Conservation (phyloP, 1,140 invertebrate species). For the Nilaparvata lugens region DNA sequence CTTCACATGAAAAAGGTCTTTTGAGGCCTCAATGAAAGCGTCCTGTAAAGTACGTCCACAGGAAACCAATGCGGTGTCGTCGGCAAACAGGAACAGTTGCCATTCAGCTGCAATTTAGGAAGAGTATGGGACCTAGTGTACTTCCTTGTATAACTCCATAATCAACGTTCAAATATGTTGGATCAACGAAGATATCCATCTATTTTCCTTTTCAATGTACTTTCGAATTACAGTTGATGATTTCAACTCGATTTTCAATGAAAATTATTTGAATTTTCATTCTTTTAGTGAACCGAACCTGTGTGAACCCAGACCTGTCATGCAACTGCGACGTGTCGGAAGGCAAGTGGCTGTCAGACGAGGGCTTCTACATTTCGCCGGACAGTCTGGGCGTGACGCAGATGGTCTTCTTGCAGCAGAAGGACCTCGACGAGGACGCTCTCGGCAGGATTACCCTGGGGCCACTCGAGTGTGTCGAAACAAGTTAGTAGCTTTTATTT, state of each 20-base stretch:
- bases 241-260: not conserved
- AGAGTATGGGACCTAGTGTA: too few species aligned
- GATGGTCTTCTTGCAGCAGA: conserved; percentile 82
- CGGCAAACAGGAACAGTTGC: too few species aligned
- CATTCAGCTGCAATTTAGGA: too few species aligned
- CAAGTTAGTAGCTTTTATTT: conserved; percentile 56
- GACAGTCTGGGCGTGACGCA: conserved; percentile 78
- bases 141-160: too few species aligned
- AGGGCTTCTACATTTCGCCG: conserved; percentile 69
- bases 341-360: conserved; percentile 78
- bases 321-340: conserved; percentile 78
- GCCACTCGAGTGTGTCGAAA: conserved; percentile 86
- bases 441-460: conserved; percentile 79
- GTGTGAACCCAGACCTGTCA: conserved; percentile 63
- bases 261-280: conserved; percentile 10
- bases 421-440: conserved; percentile 67
- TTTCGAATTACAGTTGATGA: too few species aligned
- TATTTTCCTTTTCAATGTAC: too few species aligned
- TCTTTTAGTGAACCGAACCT: conserved; percentile 58
- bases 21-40: too few species aligned
- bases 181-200: too few species aligned
- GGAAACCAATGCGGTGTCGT: too few species aligned
- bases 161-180: too few species aligned
- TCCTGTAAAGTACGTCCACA: too few species aligned
- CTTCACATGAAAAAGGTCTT: too few species aligned